Base-by-base conservation (phyloP, 2,113 vertebrate genomes). In the Anarhynchus alexandrinus region DNA sequence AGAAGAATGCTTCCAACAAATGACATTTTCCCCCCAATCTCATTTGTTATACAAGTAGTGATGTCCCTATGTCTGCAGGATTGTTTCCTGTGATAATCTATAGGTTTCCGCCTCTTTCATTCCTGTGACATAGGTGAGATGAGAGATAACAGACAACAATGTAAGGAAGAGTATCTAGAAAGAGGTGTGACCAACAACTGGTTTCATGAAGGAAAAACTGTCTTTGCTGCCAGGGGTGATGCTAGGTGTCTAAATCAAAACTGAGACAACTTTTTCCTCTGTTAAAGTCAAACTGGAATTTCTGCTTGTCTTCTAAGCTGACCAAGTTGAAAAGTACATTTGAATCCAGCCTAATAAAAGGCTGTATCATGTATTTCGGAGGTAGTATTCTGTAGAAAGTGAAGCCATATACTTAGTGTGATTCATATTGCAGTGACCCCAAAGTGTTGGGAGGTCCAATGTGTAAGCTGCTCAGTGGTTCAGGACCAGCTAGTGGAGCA, bases 401-500 rank as follows among this genome's bases (percentile, higher is more conserved):
- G 34, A 73, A 65, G 15, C 25, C 51, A 42, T 12, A 1, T 42
- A 6, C 15, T 61, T 38, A 14, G 7, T 47, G 40, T 81, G 23
- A 15, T 93, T 86, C 32, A 2, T 69, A 6, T 45, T 55, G 32
- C 52, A 49, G 40, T 38, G 55, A 40, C n/a, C 38, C 17, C 61
- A 49, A 2, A 59, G 55, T 0, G 0, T 2, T 73, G 36, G 38
- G 25, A 54, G 36, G 11, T 49, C 12, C 12, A 5, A 2, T 4
- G 8, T 34, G 32, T 67, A 15, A 90, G 61, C n/a, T 64, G n/a
- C 52, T 58, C 2, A 6, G 2, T 76, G 58, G 45, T 4, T 15
- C 47, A 36, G 64, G 43, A 40, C 29, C 0, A 2, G 8, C 43
- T 34, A 18, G 8, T 2, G 0, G 12, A 34, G 17, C 1, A 0